Base-by-base conservation (phyloP, 1,140 invertebrate genomes). In the Scaptomyza graminum region DNA sequence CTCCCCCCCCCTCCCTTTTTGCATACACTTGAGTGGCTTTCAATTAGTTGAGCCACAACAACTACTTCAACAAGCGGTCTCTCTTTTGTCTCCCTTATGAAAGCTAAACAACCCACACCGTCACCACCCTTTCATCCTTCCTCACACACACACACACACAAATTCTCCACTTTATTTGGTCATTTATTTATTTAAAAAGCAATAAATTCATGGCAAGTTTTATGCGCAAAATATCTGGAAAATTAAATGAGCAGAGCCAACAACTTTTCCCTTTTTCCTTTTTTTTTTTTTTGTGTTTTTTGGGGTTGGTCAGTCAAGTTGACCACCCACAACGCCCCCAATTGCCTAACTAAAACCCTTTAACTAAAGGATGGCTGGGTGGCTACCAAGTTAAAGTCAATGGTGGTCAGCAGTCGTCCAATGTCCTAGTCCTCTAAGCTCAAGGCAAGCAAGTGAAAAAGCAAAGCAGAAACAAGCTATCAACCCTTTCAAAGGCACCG, bases 131-230 rank as follows among this genome's bases (percentile, higher is more conserved):
- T 11, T 11, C 15, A 5, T 37, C 7, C 28, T 13, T 22, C n/a
- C 31, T 18, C 55, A 28, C 50, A 4, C 12, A 13, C 50, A 28
- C 52, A 39, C 62, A 68, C 34, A 56, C 54, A 13, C 55, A 46
- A 28, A 83, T 77, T 80, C 81, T 77, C 52, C 82, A 87, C 82
- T 85, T 85, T 85, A 85, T 85, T 81, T 87, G 78, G 82, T 85
- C 82, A 79, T 90, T 89, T 90, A 90, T 90, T 90, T 90, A 90
- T 90, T 90, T 90, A 90, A 90, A 90, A 90, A 82, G 87, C 87
- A 90, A 90, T 90, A 90, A 90, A 90, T 90, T 90, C 87, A 90
- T 82, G 70, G 81, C 83, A 90, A 90, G 87, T 90, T 90, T 84
- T 90, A 85, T 90, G 82, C 81, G 73, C 31, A 87, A 67, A 85